Conservation (phyloP, 1,140 invertebrate species). For the Episyrphus balteatus region DNA sequence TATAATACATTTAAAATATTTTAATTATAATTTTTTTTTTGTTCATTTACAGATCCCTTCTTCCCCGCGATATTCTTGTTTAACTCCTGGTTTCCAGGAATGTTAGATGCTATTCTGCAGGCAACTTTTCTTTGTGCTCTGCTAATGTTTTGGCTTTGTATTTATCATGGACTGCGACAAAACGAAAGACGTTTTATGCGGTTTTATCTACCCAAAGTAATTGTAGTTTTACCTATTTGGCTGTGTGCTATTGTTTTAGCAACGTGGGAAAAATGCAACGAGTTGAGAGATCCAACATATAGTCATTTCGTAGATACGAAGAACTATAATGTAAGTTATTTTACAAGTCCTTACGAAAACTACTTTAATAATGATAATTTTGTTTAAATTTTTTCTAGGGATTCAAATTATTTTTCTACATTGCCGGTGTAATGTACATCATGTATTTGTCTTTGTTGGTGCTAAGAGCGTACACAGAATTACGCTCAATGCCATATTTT, state of each 20-base stretch:
- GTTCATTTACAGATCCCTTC: constrained; percentile 72
- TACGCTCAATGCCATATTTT: constrained; percentile 94
- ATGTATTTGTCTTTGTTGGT: constrained; percentile 75
- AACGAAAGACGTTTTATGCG: constrained; percentile 73
- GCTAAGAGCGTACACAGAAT: constrained; percentile 82
- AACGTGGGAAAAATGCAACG: constrained; percentile 82
- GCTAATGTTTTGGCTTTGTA: constrained; percentile 79
- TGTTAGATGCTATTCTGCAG: constrained; percentile 83
- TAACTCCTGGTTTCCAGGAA: constrained; percentile 80
- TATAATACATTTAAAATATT: no score
- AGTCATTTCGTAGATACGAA: constrained; percentile 79
- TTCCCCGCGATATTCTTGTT: constrained; percentile 85
- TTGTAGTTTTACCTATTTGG: constrained; percentile 82
- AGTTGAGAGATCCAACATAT: constrained; percentile 83
- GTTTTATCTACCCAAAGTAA: constrained; percentile 86
- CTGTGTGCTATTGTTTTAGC: constrained; percentile 72
- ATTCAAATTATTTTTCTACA: constrained; percentile 81
- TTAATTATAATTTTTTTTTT: neutral
- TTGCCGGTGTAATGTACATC: constrained; percentile 72
- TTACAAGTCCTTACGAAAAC: neutral
- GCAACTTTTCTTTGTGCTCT: constrained; percentile 78
- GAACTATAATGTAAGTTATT: constrained; percentile 69
- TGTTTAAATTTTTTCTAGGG: constrained; percentile 36
- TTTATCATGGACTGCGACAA: constrained; percentile 88
- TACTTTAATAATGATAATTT: neutral